Conservation (phyloP, 1,140 invertebrate species). For the Hylyphantes graminicola region DNA sequence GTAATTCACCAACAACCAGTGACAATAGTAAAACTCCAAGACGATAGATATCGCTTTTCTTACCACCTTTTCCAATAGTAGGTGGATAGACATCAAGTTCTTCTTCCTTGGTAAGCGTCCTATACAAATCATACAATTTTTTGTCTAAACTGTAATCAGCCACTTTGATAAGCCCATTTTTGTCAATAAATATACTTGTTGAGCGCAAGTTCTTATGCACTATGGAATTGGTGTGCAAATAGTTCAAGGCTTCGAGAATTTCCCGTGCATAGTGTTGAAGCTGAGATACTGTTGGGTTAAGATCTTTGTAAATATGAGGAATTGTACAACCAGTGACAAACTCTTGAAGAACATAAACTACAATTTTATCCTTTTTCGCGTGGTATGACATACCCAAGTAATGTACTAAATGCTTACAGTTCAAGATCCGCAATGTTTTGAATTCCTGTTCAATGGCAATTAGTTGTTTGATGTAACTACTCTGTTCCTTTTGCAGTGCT, state of each 20-base stretch:
- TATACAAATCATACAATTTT: conserved; percentile 72
- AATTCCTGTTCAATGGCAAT: conserved; percentile 32
- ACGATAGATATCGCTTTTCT: conserved; percentile 79
- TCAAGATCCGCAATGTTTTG: conserved; percentile 66
- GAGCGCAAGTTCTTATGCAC: conserved; percentile 80
- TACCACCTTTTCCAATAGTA: conserved; percentile 74
- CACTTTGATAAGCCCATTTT: conserved; percentile 68
- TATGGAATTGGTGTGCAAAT: conserved; percentile 81
- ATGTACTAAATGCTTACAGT: conserved; percentile 78
- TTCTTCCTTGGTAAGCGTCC: conserved; percentile 56
- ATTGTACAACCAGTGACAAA: conserved; percentile 72
- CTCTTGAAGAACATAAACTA: conserved; percentile 71
- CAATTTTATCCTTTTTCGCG: conserved; percentile 71
- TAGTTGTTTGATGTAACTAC: conserved; percentile 37
- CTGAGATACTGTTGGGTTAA: conserved; percentile 73
- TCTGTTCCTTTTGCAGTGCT: conserved; percentile 71
- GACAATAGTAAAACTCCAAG: conserved; percentile 70
- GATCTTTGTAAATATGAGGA: conserved; percentile 72
- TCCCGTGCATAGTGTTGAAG: conserved; percentile 75
- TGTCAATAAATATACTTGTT: conserved; percentile 76
- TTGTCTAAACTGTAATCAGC: conserved; percentile 80
- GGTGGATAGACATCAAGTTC: conserved; percentile 69
- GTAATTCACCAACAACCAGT: conserved; percentile 62
- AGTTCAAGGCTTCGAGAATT: conserved; percentile 76
- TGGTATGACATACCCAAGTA: conserved; percentile 79